These are phyloP conservation scores for Corythornis vintsioides DNA, from an alignment of 2,113 vertebrate genomes.

Conservation along the genomic window DNA sequence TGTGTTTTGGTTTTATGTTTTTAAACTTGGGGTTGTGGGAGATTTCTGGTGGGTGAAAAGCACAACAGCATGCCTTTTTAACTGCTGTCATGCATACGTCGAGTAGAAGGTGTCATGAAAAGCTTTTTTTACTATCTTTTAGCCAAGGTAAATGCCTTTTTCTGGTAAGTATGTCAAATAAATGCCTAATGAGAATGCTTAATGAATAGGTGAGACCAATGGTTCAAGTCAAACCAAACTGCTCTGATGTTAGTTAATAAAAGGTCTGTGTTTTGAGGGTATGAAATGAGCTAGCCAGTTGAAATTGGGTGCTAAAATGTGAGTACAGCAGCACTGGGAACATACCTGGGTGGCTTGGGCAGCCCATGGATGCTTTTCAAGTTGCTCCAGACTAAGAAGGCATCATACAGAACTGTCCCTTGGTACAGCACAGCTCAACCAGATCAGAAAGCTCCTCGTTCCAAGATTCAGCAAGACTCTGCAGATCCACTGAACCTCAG, in stretches of 20 bases:
- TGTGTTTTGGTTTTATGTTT: not conserved
- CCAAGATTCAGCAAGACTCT: not conserved
- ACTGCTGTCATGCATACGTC: not conserved
- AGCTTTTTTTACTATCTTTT: not conserved
- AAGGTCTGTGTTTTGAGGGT: not conserved
- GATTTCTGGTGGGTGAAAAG: not conserved
- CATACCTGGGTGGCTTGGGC: not conserved
- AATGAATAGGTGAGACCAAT: not conserved
- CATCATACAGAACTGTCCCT: not conserved
- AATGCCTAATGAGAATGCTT: not conserved
- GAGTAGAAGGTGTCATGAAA: slow-evolving; percentile 14
- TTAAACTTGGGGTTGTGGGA: not conserved
- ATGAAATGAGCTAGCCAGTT: not conserved
- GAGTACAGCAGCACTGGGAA: slow-evolving; percentile 34
- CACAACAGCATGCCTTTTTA: not conserved
- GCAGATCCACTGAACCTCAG: not conserved
- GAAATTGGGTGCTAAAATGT: not conserved
- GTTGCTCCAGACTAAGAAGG: not conserved
- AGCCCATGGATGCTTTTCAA: not conserved
- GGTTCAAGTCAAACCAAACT: not conserved
- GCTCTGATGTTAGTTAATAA: not conserved
- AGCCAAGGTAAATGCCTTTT: slow-evolving; percentile 19
- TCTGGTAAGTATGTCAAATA: slow-evolving; percentile 46
- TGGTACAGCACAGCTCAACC: not conserved
- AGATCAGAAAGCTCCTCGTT: not conserved